Base-by-base conservation (phyloP, 2,888 invertebrate species). In the Sarcophaga subvicina region DNA sequence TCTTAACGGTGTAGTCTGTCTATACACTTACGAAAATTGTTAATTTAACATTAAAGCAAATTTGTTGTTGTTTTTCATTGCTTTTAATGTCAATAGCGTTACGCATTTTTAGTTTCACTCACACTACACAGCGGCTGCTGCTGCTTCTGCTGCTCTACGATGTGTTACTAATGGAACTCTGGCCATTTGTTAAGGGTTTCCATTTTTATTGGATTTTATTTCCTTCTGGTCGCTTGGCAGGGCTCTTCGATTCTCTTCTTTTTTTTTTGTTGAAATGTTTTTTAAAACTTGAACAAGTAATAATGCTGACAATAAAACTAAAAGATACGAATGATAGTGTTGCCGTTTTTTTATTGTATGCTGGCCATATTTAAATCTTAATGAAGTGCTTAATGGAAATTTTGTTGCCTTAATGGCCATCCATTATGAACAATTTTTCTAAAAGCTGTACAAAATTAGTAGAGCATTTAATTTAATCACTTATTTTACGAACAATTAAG, bases 121-220 rank as follows among this genome's bases (percentile, higher is more conserved):
- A 14, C 17, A 37, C 17, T 54, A 14, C 11, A 12, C 49, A 1
- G 3, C 0, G 0, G 11, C 14, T 49, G 2, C 49, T 54, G 37
- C 37, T 37, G 37, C 8, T 54, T 3, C 54, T 72, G 63, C 37
- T 63, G 64, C 27, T 71, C 22, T 63, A 71, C 75, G 78, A 83
- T 81, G 87, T 81, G 87, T 79, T 66, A 87, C 87, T 87, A 87
- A 87, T 83, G 86, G 25, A 8, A 54, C 54, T 54, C 4, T 54
- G 54, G 54, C 17, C 54, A 14, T 14, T 54, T 60, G 66, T 60
- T 22, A 8, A 11, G 60, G 73, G 2, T 67, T 75, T 62, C 8
- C 67, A 63, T 54, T 59, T 59, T 45, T 47, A n/a, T 47, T 11
- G 20, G 47, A 47, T 77, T 47, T n/a, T n/a, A 37, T 71, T 77